Evolutionary conservation across 2,797 vertebrate genomes (phyloP).

Genomic region (Labroides dimidiatus): DNA sequence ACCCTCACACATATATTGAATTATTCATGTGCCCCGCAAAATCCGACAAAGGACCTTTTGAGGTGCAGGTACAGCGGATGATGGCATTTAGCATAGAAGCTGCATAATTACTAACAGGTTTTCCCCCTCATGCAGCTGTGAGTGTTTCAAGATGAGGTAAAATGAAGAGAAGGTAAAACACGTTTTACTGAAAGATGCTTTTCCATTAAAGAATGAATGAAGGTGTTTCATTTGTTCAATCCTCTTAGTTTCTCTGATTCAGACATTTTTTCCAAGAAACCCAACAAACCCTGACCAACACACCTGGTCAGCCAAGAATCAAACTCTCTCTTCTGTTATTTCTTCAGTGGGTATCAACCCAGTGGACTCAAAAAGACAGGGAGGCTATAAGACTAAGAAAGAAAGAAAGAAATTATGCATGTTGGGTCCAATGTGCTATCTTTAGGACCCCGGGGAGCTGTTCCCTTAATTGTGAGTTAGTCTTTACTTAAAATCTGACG

Average conservation of each 20-base stretch:
- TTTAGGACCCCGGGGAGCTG: slow-evolving; percentile 67
- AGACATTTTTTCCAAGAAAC: slow-evolving; percentile 17
- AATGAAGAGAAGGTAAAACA: slow-evolving; percentile 45
- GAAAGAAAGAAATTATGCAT: slow-evolving; percentile 67
- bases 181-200: slow-evolving; percentile 36
- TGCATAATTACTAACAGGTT: slow-evolving; percentile 66
- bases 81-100: slow-evolving; percentile 67
- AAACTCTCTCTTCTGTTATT: slow-evolving; percentile 30
- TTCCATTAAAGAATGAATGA: slow-evolving; percentile 37
- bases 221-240: slow-evolving; percentile 28
- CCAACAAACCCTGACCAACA: slow-evolving; percentile 12
- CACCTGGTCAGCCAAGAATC: slow-evolving; percentile 22
- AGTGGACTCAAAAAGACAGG: slow-evolving; percentile 30
- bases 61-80: slow-evolving; percentile 77
- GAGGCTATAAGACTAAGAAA: slow-evolving; percentile 47
- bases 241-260: slow-evolving; percentile 28
- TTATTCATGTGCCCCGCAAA: slow-evolving; percentile 82
- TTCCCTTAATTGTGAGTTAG: slow-evolving; percentile 80
- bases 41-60: slow-evolving; percentile 81
- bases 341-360: slow-evolving; percentile 23
- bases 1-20: slow-evolving; percentile 72
- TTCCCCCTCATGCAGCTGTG: slow-evolving; percentile 60
- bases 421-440: slow-evolving; percentile 57
- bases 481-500: slow-evolving; percentile 77
- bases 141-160: slow-evolving; percentile 49